Conservation (phyloP, 1,140 invertebrate genomes). For the Andrena cerasifolii region DNA sequence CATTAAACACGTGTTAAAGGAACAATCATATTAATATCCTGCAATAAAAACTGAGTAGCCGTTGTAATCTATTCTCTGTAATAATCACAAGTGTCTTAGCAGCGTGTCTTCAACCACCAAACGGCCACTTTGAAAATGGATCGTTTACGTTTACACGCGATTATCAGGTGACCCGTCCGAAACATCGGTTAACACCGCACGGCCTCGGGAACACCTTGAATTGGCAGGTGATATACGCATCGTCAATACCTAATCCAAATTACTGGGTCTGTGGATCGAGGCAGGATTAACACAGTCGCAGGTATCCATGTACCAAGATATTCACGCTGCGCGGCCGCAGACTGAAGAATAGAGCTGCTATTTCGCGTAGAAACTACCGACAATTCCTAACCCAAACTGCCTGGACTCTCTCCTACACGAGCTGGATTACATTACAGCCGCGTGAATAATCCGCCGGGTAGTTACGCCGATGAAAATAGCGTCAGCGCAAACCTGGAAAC, state of each 20-base stretch:
- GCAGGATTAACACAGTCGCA: constrained; percentile 48
- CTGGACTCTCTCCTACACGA: constrained; percentile 38
- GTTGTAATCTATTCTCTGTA: no score
- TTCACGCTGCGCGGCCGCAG: constrained; percentile 52
- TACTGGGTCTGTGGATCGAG: constrained; percentile 37
- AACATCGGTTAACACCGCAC: constrained; percentile 13
- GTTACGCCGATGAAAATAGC: constrained; percentile 57
- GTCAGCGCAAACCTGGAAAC: constrained; percentile 52
- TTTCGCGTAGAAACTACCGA: constrained; percentile 57
- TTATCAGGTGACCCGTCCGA: constrained; percentile 20
- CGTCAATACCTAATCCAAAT: constrained; percentile 54
- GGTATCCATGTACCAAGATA: constrained; percentile 53
- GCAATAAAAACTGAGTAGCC: no score
- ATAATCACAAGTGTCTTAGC: no score
- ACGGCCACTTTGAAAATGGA: neutral
- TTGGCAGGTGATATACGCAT: constrained; percentile 33
- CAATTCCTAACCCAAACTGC: constrained; percentile 60
- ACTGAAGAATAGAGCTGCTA: constrained; percentile 59
- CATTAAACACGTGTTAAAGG: no score
- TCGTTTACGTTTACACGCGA: constrained; percentile 1
- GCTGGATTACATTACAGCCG: constrained; percentile 61
- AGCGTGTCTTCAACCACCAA: no score
- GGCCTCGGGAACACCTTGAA: constrained; percentile 35
- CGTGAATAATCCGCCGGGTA: constrained; percentile 59
- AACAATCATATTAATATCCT: no score